A percentile compares a stretch with the other conserved stretches of the same genome.
These are phyloP conservation scores for Solea senegalensis DNA, from an alignment of 2,113 vertebrate species.

Conservation along the genomic window DNA sequence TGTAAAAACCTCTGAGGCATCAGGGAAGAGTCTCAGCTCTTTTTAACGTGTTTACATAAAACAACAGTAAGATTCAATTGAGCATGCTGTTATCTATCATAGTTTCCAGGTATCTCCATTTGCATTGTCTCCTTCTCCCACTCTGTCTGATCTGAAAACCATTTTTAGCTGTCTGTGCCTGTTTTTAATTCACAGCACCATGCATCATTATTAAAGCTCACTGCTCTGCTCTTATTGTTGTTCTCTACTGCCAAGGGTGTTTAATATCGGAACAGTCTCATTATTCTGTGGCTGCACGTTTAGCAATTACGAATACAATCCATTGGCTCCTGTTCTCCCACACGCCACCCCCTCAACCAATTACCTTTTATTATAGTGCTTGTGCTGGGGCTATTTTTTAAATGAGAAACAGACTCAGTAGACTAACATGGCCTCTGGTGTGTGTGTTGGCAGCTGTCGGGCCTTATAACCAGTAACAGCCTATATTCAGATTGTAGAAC, in stretches of 20 bases:
- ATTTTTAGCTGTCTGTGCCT: conserved; percentile 5
- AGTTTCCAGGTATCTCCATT: neutral
- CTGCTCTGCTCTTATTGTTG: conserved; percentile 29
- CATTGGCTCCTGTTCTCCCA: neutral
- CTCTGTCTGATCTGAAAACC: conserved; percentile 9
- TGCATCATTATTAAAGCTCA: conserved; percentile 38
- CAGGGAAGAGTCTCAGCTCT: neutral
- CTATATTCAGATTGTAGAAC: neutral
- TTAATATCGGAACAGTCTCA: conserved; percentile 46
- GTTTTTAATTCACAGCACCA: conserved; percentile 19
- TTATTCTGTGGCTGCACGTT: conserved; percentile 51
- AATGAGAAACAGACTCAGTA: conserved; percentile 36
- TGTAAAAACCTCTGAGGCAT: neutral
- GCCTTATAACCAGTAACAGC: neutral
- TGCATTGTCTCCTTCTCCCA: neutral
- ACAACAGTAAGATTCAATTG: neutral
- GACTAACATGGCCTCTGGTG: conserved; percentile 16
- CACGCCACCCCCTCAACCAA: conserved; percentile 11
- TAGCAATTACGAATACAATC: conserved; percentile 52
- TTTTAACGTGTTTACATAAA: neutral
- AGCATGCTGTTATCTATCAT: neutral
- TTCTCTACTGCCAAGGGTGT: conserved; percentile 30
- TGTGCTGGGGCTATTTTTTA: conserved; percentile 33
- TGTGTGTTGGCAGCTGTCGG: neutral
- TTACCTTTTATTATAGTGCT: conserved; percentile 42